Conservation (phyloP, 2,113 vertebrate species). For the Heteronetta atricapilla region DNA sequence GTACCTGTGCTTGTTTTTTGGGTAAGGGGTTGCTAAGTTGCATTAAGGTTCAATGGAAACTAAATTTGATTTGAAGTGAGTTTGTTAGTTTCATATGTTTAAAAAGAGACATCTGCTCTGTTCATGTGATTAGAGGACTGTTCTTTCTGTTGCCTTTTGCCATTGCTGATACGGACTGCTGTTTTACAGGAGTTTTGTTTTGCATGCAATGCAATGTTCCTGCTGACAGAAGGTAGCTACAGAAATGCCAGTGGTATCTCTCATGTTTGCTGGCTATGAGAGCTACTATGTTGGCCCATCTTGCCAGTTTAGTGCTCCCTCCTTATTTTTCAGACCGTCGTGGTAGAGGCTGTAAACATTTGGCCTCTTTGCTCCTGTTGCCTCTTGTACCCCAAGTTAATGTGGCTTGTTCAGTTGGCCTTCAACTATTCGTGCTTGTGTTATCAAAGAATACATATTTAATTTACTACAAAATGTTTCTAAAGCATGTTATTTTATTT, state of each 20-base stretch:
- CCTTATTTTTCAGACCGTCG: neutral
- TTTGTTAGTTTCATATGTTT: neutral
- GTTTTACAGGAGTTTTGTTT: neutral
- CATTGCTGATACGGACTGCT: fast-evolving
- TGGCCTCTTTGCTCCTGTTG: neutral
- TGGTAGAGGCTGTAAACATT: neutral
- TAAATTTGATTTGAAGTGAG: neutral
- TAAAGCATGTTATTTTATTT: neutral
- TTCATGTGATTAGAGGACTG: neutral
- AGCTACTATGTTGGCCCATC: neutral
- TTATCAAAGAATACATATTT: neutral
- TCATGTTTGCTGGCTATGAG: neutral
- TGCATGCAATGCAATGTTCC: neutral
- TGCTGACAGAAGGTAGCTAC: neutral
- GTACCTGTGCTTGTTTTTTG: fast-evolving
- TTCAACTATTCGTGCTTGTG: neutral
- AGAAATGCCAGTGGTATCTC: neutral
- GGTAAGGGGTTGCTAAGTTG: neutral
- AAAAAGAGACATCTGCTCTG: neutral
- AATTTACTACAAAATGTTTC: neutral
- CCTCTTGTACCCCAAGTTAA: neutral
- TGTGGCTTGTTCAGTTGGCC: neutral
- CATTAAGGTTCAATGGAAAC: neutral
- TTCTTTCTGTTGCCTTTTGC: neutral
- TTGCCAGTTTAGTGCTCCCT: neutral